A percentile compares a stretch with the other conserved stretches of the same genome.
phyloP scores from a whole-genome alignment of 2,113 vertebrate species.

The human (Homo sapiens) region GRCh38 chr15:101043001-101043500 shows the following conservation, averaged over 20 bases:
- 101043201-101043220: background rate
- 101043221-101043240: background rate
- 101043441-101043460: background rate
- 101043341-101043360: background rate
- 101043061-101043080: background rate
- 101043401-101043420: background rate
- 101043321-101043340: background rate
- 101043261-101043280: background rate
- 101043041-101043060: background rate
- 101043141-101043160: no score
- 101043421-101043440: background rate
- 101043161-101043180: background rate
- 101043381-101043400: background rate
- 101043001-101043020: background rate
- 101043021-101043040: background rate
- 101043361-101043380: background rate
- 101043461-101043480: background rate
- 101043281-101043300: background rate
- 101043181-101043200: background rate
- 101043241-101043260: background rate
- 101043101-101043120: background rate
- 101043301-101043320: fast-evolving
- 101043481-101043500: background rate
- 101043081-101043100: no score
- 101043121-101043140: fast-evolving